Conservation (phyloP, 1,140 invertebrate genomes). For the Drosophila trapezifrons region DNA sequence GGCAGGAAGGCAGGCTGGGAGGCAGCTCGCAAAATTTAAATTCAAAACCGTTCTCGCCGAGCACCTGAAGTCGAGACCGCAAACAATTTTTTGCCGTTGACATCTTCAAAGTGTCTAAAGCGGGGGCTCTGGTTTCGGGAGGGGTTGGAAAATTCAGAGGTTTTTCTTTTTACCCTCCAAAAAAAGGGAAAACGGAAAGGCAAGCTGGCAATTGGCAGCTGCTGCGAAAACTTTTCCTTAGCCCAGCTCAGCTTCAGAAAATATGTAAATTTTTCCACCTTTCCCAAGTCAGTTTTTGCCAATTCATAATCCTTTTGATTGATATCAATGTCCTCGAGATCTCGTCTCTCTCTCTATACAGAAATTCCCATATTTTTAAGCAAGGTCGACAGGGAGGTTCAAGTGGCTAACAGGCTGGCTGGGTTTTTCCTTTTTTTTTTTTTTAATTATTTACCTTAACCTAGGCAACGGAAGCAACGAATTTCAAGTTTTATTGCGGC, state of each 20-base stretch:
- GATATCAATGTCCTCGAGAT: constrained; percentile 33
- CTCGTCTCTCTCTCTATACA: background rate
- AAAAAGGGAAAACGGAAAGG: constrained; percentile 15
- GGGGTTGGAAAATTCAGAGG: background rate
- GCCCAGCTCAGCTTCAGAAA: background rate
- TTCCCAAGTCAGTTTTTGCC: constrained; percentile 27
- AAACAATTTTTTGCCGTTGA: constrained; percentile 63
- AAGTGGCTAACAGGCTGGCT: background rate
- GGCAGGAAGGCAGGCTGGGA: background rate
- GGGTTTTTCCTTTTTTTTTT: constrained; percentile 31
- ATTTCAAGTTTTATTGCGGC: constrained; percentile 49
- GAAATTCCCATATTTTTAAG: background rate
- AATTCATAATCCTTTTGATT: constrained; percentile 69
- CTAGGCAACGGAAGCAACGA: constrained; percentile 57
- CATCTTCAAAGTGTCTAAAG: constrained; percentile 68
- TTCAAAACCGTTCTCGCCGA: constrained; percentile 52
- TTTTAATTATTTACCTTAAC: constrained; percentile 72
- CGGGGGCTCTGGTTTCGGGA: constrained; percentile 12
- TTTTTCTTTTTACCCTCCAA: background rate
- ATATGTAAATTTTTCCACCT: constrained; percentile 49
- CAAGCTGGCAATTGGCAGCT: constrained; percentile 55
- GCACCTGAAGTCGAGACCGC: constrained; percentile 55
- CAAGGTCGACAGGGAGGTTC: background rate
- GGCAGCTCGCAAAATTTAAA: constrained; percentile 47
- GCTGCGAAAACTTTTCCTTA: constrained; percentile 38